Base-by-base conservation (phyloP, 2,113 vertebrate species). In the Centrocercus urophasianus region DNA sequence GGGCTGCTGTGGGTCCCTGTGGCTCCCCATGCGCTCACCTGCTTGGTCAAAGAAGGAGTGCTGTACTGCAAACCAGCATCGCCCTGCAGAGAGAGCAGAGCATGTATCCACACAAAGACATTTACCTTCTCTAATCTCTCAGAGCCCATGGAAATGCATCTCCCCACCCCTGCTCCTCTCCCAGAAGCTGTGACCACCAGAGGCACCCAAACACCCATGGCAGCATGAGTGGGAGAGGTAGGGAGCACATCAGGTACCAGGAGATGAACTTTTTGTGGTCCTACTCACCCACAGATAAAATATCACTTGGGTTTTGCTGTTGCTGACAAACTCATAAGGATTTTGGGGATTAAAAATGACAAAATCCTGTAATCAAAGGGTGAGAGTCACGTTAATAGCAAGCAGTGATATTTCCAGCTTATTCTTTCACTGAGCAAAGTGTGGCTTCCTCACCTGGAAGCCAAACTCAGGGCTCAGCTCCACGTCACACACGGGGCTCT, bases 271-370 rank as follows among this genome's bases (percentile, higher is more conserved):
- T 15, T 17, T 34, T 27, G 2, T 11, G 8, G 34, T 81, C 43
- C 72, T 63, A 98, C 98, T 98, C 97, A 99, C 99, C 97, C 96
- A 98, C n/a, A 67, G 92, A 88, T 99, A 99, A 97, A 98, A 98
- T 67, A 99, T 84, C 63, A 98, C 96, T 56, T 97, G 98, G 27
- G 90, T 98, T 90, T 95, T 88, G 90, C 98, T 99, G 95, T 98
- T 99, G 97, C 98, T 99, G 91, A 99, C 93, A 76, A 99, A 88
- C 67, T 99, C 98, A 12, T 81, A 94, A 87, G 95, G 95, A 73
- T 99, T 98, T 40, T 89, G 93, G 38, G 98, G 97, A 94, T 98
- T 99, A 96, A 99, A 99, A 91, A 87, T 48, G 1, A 99, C 91
- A 83, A 98, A 97, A 74, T 95, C 97, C 98, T 98, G 96, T 83